These are phyloP conservation scores for Hypolimnas misippus DNA, from an alignment of 2,888 invertebrate genomes.

Conservation along the genomic window DNA sequence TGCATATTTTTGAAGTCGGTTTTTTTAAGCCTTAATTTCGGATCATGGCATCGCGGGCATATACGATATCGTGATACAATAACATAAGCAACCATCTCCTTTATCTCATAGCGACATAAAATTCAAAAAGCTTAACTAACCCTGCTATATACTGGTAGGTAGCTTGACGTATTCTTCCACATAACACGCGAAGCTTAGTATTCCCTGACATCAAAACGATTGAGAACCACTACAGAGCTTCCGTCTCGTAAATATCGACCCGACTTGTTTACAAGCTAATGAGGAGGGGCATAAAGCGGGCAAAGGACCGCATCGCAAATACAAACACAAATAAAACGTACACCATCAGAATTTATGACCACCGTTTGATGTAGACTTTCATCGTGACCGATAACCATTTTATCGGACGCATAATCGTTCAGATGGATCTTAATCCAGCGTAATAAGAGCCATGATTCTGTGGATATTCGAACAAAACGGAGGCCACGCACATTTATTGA, in stretches of 20 bases:
- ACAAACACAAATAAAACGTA: constrained; percentile 32
- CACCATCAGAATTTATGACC: constrained; percentile 38
- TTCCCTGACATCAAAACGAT: not conserved
- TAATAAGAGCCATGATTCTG: not conserved
- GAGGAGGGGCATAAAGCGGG: constrained; percentile 19
- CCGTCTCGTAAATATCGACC: constrained; percentile 26
- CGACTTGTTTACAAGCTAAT: constrained; percentile 35
- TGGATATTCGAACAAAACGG: not conserved
- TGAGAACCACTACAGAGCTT: not conserved
- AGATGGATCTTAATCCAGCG: not conserved
- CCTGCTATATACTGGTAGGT: not conserved
- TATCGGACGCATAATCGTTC: constrained; percentile 8
- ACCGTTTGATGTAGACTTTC: constrained; percentile 43
- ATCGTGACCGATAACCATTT: constrained; percentile 38
- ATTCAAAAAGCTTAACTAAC: too few species aligned
- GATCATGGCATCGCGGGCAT: too few species aligned
- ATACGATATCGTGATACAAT: too few species aligned
- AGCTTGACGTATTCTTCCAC: not conserved
- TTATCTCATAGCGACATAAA: too few species aligned
- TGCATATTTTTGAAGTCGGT: too few species aligned
- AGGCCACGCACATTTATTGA: constrained; percentile 14
- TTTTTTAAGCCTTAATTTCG: too few species aligned
- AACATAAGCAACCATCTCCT: too few species aligned
- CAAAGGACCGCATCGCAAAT: constrained; percentile 19
- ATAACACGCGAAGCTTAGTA: not conserved